Evolutionary conservation across 2,888 invertebrate species (phyloP), one percentile per base, ranked within the genome.

Genomic region (Drosophila gaucha): DNA sequence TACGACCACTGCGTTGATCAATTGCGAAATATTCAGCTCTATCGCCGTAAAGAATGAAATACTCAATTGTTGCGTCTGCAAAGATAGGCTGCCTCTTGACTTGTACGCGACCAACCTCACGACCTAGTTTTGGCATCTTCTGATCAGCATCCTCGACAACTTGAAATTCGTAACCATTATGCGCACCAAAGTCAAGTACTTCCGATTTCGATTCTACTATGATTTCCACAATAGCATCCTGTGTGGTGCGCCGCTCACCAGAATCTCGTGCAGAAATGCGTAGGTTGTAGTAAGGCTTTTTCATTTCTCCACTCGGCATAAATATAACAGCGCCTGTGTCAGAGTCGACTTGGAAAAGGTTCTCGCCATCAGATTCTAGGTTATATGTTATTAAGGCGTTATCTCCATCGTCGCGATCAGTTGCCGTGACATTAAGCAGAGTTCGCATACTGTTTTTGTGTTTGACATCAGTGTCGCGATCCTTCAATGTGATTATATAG

Each of bases 161-260:
- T 89, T 94, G 94, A 90, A 97, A 98, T 84, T 94, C 94, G 91
- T 98, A 98, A 1, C 95, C 95, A 60, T 94, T 94, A 75, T 94
- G 94, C 20, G 94, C 94, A 80, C 95, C 95, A 91, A 97, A 97
- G 75, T 96, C 95, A 49, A 97, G 91, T 74, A 93, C 93, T 90
- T 96, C 95, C 62, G 95, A 92, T 86, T 95, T 94, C 20, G 94
- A 94, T 76, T 94, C 94, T 89, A 96, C 95, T 12, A 96, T 93
- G 67, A 97, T 95, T 92, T 97, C 96, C 0, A 98, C 95, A 26
- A 95, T 90, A 4, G 97, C 97, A 89, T 96, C 95, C 86, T 95
- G 94, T 14, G 92, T 91, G 0, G 96, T 95, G 72, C 93, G 93
- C 74, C 95, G 94, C 69, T 96, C 96, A 1, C 96, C 97, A 78